These are phyloP conservation scores for Leptodactylus fallax DNA, from an alignment of 2,797 vertebrate species.

Conservation along the genomic window DNA sequence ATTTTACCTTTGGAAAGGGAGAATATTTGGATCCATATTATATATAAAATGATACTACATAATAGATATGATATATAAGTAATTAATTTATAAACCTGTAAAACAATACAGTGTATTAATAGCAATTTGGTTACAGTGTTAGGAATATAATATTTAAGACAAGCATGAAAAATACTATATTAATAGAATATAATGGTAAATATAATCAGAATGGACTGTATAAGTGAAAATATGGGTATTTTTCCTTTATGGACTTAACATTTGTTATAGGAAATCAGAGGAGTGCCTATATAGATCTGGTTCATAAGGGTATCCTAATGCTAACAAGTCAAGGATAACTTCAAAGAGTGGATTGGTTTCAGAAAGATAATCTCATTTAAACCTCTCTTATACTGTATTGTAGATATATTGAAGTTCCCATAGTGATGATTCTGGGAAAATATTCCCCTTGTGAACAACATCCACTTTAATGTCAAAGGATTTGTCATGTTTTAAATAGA, in stretches of 20 bases:
- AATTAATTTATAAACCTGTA: too few species aligned
- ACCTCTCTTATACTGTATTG: conserved; percentile 6
- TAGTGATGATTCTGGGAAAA: conserved; percentile 1
- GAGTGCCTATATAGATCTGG: not conserved
- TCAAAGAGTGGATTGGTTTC: conserved; percentile 23
- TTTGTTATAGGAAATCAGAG: not conserved
- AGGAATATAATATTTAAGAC: not conserved
- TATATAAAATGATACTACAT: too few species aligned
- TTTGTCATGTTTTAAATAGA: not conserved
- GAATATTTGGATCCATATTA: too few species aligned
- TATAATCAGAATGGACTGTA: not conserved
- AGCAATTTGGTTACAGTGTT: not conserved
- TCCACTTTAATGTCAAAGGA: conserved; percentile 31
- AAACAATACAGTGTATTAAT: too few species aligned
- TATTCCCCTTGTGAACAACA: conserved; percentile 4
- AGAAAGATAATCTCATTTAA: conserved; percentile 16
- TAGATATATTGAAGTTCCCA: conserved; percentile 12
- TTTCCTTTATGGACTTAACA: not conserved
- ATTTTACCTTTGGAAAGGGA: too few species aligned
- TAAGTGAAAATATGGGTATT: not conserved
- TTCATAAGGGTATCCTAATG: not conserved
- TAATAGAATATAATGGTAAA: not conserved
- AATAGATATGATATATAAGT: too few species aligned
- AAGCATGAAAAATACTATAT: not conserved
- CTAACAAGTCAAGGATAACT: conserved; percentile 32